phyloP scores from a whole-genome alignment of 2,797 vertebrate species.

The Petrocephalus sullivani region DNA sequence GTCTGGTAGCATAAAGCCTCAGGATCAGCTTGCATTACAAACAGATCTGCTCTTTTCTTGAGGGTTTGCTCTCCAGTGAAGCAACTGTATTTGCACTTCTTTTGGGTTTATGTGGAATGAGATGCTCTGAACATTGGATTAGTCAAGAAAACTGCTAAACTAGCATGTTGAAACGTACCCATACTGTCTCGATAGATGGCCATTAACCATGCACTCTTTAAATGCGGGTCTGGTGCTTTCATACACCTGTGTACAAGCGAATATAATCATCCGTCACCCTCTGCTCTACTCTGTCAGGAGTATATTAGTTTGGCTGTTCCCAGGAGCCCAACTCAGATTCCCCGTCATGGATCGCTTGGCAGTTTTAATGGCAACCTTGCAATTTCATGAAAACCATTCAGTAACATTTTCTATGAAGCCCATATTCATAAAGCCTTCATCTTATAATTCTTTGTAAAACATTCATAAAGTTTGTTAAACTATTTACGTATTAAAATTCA shows the following conservation, averaged over 20 bases:
- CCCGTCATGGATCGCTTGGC: not conserved
- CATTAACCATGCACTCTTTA: not conserved
- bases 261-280: not conserved
- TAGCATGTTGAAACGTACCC: not conserved
- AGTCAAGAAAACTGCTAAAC: not conserved
- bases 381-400: not conserved
- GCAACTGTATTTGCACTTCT: not conserved
- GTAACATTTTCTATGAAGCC: no score
- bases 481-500: no score
- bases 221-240: not conserved
- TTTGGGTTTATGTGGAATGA: not conserved
- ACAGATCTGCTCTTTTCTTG: not conserved
- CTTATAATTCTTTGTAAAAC: no score
- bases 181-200: not conserved
- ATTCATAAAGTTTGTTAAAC: no score
- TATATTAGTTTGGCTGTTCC: not conserved
- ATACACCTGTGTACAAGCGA: not conserved
- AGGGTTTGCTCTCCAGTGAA: not conserved
- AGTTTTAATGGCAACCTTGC: not conserved
- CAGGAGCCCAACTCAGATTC: not conserved
- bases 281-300: constrained; percentile 1
- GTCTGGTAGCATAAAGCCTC: not conserved
- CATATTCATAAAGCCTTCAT: no score
- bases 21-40: not conserved
- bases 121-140: not conserved